phyloP scores from a whole-genome alignment of 2,797 vertebrate species.

The Periophthalmus magnuspinnatus region DNA sequence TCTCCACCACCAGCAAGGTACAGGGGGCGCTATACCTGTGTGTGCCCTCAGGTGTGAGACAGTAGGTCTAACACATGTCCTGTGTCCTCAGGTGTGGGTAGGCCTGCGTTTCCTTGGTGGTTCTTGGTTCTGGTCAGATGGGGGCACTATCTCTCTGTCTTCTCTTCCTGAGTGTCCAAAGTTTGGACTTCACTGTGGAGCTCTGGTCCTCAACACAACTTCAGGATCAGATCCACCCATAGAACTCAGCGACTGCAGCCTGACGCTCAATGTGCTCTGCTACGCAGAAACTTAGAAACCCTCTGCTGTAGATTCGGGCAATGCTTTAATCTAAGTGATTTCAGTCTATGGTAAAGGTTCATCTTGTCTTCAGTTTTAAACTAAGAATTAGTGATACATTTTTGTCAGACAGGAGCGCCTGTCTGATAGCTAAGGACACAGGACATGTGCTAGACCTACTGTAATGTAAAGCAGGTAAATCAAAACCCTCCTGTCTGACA shows the following conservation, averaged over 20 bases:
- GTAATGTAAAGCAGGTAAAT: no score
- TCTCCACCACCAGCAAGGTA: neutral
- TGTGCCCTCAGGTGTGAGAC: neutral
- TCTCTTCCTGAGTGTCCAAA: constrained; percentile 1
- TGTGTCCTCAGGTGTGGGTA: constrained; percentile 3
- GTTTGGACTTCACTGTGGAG: constrained; percentile 4
- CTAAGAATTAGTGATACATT: no score
- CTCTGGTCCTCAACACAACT: neutral
- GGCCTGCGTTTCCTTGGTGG: constrained; percentile 4
- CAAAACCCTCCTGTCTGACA: no score
- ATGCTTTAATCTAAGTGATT: no score
- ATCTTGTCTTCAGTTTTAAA: no score
- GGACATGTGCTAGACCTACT: no score
- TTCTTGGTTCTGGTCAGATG: constrained; percentile 2
- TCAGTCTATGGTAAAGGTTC: no score
- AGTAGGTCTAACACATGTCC: neutral
- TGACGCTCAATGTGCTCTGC: constrained; percentile 1
- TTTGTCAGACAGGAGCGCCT: no score
- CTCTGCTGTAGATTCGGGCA: no score
- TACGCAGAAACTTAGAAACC: neutral
- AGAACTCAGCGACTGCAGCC: neutral
- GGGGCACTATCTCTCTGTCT: neutral
- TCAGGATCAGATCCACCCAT: neutral
- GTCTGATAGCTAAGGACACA: no score
- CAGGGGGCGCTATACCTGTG: neutral